phyloP scores from a whole-genome alignment of 2,888 invertebrate species.

The Epinotia brunnichana region DNA sequence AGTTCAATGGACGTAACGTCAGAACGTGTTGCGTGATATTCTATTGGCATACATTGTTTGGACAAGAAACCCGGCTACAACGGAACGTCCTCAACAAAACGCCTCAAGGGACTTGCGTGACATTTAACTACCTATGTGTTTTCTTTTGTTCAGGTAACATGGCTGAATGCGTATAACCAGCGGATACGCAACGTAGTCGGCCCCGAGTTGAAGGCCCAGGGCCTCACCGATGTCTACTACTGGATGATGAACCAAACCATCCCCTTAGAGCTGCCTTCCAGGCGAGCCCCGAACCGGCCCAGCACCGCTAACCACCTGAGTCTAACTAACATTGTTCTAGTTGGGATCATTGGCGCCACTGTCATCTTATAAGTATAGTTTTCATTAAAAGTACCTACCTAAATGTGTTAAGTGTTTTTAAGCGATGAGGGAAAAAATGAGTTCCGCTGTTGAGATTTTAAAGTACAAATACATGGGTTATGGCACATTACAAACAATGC shows the following conservation, averaged over 20 bases:
- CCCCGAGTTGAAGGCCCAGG: constrained; percentile 87
- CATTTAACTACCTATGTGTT: neutral
- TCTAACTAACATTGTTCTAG: neutral
- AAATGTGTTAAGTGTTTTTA: neutral
- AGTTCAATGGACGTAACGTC: neutral
- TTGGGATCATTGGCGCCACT: neutral
- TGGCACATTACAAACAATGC: no score
- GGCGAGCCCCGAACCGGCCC: constrained; percentile 51
- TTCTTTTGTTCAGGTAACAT: constrained; percentile 85
- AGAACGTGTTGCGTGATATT: neutral
- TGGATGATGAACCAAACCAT: constrained; percentile 94
- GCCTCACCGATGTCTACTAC: constrained; percentile 88
- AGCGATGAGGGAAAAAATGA: neutral
- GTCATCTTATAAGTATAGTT: constrained; percentile 22
- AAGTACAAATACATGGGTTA: neutral
- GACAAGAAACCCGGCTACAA: neutral
- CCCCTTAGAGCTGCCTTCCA: constrained; percentile 78
- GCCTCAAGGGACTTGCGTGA: neutral
- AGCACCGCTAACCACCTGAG: constrained; percentile 12
- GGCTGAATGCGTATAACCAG: constrained; percentile 91
- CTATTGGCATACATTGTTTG: neutral
- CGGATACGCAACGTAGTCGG: constrained; percentile 89
- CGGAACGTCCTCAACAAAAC: neutral
- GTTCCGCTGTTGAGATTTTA: neutral
- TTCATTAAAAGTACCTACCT: neutral